These are phyloP conservation scores for Schizaphis graminum DNA, from an alignment of 2,888 invertebrate genomes.

Conservation along the genomic window DNA sequence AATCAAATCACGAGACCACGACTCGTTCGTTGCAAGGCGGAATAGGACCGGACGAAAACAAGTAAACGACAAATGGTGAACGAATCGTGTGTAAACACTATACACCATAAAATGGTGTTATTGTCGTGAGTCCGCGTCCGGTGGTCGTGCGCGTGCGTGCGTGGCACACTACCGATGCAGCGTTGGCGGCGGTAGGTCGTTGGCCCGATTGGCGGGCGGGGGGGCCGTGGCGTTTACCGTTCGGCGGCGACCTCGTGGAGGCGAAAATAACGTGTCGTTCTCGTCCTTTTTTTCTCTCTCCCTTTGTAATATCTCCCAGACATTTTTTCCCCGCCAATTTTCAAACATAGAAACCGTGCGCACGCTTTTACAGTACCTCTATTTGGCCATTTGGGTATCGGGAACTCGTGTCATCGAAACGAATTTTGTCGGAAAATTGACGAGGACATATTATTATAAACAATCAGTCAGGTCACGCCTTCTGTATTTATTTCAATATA, in stretches of 20 bases:
- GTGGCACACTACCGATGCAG: neutral
- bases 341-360: neutral
- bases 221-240: neutral
- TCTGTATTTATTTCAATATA: too few relatives aligned
- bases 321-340: constrained; percentile 6
- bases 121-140: neutral
- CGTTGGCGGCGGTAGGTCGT: neutral
- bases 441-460: too few relatives aligned
- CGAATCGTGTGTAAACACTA: neutral
- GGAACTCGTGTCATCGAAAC: too few relatives aligned
- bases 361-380: neutral
- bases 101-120: neutral
- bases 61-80: constrained; percentile 5
- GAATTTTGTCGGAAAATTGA: too few relatives aligned
- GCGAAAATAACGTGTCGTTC: neutral
- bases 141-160: neutral
- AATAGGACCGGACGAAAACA: neutral
- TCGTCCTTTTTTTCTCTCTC: neutral
- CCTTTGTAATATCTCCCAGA: constrained; percentile 10
- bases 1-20: neutral
- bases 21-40: neutral
- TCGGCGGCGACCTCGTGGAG: constrained; percentile 17
- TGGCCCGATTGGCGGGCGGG: neutral
- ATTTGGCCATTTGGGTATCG: too few relatives aligned
- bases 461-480: too few relatives aligned